These are phyloP conservation scores for Brachylomia viminalis DNA, from an alignment of 2,888 invertebrate species.

Conservation along the genomic window DNA sequence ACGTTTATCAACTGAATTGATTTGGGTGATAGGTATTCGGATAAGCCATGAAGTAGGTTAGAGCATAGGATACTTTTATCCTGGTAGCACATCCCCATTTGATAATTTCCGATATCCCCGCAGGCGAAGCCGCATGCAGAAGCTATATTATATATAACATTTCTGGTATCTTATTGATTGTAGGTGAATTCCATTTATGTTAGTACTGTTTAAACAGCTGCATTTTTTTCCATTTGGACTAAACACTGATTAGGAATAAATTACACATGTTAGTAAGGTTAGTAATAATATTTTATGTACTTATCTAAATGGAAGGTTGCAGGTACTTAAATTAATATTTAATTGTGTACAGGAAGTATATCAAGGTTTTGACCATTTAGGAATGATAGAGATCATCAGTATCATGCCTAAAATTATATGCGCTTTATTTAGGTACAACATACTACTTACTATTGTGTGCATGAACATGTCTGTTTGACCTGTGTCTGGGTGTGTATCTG, in stretches of 20 bases:
- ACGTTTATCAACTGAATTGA: too few relatives aligned
- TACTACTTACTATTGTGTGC: too few relatives aligned
- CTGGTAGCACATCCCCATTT: neutral
- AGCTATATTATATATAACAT: too few relatives aligned
- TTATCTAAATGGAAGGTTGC: neutral
- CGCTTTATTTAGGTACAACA: neutral
- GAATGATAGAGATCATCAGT: neutral
- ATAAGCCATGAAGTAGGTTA: neutral
- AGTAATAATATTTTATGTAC: neutral
- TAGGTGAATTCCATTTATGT: neutral
- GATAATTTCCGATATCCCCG: neutral
- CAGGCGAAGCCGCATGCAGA: too few relatives aligned
- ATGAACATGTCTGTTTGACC: too few relatives aligned
- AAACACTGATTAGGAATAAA: neutral
- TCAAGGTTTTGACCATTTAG: constrained; percentile 14
- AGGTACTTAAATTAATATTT: constrained; percentile 11
- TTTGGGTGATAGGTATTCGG: too few relatives aligned
- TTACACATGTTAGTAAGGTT: neutral
- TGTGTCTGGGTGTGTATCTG: too few relatives aligned
- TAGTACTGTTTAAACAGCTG: neutral
- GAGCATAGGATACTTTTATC: too few relatives aligned
- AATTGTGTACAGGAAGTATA: constrained; percentile 19
- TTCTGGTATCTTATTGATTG: neutral
- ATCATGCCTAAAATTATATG: neutral
- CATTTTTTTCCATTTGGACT: neutral